phyloP scores from a whole-genome alignment of 2,888 invertebrate species.

The Acanthosepion esculentum region DNA sequence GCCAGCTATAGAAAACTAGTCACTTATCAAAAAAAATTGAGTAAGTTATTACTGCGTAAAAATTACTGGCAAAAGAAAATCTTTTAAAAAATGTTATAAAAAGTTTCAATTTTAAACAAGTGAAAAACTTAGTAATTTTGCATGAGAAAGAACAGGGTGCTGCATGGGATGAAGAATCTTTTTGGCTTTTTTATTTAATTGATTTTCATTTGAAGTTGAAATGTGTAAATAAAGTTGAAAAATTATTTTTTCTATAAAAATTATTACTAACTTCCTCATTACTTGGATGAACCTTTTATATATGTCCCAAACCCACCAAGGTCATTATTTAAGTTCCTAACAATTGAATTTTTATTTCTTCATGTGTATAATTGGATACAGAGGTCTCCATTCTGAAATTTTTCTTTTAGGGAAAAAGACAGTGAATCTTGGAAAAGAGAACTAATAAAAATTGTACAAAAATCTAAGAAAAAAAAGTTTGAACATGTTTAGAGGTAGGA shows the following conservation, averaged over 20 bases:
- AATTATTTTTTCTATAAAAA: not conserved
- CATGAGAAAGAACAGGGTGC: not conserved
- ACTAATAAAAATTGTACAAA: not conserved
- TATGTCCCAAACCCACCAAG: not conserved
- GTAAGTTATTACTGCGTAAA: not conserved
- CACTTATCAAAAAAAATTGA: not conserved
- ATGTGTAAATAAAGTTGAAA: not conserved
- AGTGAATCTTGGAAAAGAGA: not conserved
- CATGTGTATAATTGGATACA: too few relatives aligned
- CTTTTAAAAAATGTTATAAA: not conserved
- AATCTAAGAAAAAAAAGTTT: too few relatives aligned
- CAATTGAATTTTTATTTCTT: not conserved
- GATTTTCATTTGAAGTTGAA: not conserved
- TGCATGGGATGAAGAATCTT: too few relatives aligned
- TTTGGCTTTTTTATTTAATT: not conserved
- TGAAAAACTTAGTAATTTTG: not conserved
- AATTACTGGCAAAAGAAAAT: not conserved
- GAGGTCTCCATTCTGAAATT: not conserved
- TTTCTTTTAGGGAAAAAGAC: not conserved
- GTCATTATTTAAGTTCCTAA: not conserved
- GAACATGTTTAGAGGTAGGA: too few relatives aligned
- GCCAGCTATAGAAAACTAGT: not conserved
- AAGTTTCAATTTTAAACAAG: not conserved
- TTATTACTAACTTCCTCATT: not conserved
- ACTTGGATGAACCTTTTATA: not conserved